Conservation (phyloP, 2,113 vertebrate species). For the Xenotilapia caudafasciata region DNA sequence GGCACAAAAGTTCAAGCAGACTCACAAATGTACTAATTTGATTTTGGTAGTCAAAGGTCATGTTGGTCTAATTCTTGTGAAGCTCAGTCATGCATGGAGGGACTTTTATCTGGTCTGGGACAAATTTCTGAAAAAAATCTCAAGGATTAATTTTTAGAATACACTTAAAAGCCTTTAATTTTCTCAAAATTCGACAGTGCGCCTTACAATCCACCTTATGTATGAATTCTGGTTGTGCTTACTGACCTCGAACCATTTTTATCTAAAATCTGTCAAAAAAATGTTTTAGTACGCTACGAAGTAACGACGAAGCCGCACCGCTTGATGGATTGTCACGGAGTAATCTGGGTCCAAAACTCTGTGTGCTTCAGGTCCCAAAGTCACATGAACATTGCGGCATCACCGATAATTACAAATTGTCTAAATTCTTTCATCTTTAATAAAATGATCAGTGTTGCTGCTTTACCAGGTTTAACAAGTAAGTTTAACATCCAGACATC, state of each 20-base stretch:
- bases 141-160: neutral
- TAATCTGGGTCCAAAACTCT: neutral
- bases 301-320: accelerated
- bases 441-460: neutral
- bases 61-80: neutral
- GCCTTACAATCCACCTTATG: neutral
- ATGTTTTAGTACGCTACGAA: neutral
- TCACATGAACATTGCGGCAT: neutral
- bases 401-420: neutral
- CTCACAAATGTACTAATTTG: neutral
- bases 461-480: neutral
- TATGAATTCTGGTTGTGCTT: neutral
- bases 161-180: neutral
- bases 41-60: neutral
- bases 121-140: neutral
- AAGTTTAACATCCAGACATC: neutral
- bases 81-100: neutral
- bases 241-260: accelerated
- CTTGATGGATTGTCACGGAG: accelerated
- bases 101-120: accelerated
- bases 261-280: neutral
- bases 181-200: neutral
- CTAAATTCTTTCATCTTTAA: neutral
- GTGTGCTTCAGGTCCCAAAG: neutral
- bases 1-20: neutral